phyloP scores from a whole-genome alignment of 2,888 invertebrate genomes.

The Melanchra persicariae region DNA sequence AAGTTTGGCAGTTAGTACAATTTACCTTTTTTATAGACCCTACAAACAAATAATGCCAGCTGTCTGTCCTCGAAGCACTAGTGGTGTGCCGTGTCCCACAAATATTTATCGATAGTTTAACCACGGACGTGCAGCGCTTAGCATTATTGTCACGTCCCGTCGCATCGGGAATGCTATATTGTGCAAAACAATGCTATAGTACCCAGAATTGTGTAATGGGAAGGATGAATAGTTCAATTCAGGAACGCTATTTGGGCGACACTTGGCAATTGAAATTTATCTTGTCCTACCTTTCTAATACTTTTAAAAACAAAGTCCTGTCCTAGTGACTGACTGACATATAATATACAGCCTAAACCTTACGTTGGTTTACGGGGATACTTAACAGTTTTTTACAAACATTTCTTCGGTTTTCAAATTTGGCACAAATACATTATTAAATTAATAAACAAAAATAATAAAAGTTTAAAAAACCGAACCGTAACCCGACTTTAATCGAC shows the following conservation, averaged over 20 bases:
- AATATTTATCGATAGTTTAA: slow-evolving; percentile 65
- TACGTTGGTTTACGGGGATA: too few species aligned
- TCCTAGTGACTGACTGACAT: too few species aligned
- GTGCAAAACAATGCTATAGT: slow-evolving; percentile 48
- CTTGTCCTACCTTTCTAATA: not conserved
- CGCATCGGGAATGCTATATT: slow-evolving; percentile 55
- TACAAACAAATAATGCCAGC: slow-evolving; percentile 28
- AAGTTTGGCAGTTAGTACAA: too few species aligned
- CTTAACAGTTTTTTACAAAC: too few species aligned
- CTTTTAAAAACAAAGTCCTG: too few species aligned
- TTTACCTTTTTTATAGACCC: too few species aligned
- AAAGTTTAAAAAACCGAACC: too few species aligned
- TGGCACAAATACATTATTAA: too few species aligned
- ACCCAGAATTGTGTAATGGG: slow-evolving; percentile 33
- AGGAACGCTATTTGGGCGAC: not conserved
- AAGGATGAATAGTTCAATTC: slow-evolving; percentile 29
- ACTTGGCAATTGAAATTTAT: not conserved
- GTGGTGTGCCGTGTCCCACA: slow-evolving; percentile 45
- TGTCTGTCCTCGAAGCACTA: slow-evolving; percentile 31
- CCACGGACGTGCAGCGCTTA: slow-evolving; percentile 42
- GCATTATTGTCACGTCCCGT: slow-evolving; percentile 59
- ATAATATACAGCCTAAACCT: too few species aligned
- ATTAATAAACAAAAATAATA: too few species aligned
- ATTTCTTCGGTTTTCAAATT: too few species aligned
- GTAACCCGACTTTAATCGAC: too few species aligned